A percentile compares a stretch with the other conserved stretches of the same genome.
Evolutionary conservation across 2,797 vertebrate genomes (phyloP).

Genomic region (Microtus obscurus): DNA sequence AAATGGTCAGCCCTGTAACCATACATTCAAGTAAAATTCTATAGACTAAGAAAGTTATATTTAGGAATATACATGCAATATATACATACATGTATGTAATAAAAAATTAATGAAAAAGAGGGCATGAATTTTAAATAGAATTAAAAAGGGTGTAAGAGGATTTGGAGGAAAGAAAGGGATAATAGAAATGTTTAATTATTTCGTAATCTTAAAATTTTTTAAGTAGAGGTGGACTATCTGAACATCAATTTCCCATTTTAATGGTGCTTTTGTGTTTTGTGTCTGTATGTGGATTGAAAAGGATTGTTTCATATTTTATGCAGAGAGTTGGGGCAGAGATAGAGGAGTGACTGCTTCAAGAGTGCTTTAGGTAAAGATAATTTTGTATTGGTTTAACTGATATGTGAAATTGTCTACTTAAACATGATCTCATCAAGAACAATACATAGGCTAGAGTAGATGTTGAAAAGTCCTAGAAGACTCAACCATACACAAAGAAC

Average conservation of each 20-base stretch:
- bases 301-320: background rate
- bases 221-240: background rate
- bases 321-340: background rate
- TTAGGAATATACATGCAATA: background rate
- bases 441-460: background rate
- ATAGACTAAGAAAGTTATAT: background rate
- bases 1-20: background rate
- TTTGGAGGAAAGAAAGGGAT: background rate
- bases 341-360: slow-evolving; percentile 13
- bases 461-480: background rate
- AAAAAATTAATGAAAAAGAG: background rate
- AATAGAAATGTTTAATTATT: background rate
- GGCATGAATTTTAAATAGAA: background rate
- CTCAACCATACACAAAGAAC: background rate
- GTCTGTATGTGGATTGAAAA: background rate
- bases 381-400: background rate
- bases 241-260: background rate
- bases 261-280: background rate
- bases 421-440: background rate
- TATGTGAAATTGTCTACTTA: background rate
- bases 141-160: background rate
- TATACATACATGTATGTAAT: background rate
- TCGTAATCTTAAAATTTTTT: background rate
- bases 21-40: background rate
- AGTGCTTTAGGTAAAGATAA: background rate